Evolutionary conservation across 1,140 invertebrate species (phyloP).

Genomic region (Alviniconcha marisindica): DNA sequence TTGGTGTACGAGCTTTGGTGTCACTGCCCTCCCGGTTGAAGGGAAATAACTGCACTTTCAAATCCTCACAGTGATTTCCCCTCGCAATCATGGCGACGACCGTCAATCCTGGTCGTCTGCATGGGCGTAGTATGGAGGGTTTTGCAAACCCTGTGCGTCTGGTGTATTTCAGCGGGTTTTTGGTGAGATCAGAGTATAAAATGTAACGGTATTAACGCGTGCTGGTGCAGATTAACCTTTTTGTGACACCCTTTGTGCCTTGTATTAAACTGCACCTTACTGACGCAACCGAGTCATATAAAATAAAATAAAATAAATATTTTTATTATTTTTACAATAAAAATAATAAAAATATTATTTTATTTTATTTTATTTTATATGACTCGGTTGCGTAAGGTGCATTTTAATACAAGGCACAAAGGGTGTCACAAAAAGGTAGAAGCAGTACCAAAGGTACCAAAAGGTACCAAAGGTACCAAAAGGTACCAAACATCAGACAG

Average conservation of each 20-base stretch:
- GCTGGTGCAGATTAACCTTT: no score
- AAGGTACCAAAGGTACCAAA: no score
- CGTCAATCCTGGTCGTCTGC: neutral
- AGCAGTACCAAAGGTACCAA: no score
- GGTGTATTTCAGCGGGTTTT: constrained; percentile 11
- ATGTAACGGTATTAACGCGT: neutral
- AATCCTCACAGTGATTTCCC: neutral
- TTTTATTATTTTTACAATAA: neutral
- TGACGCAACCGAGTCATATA: no score
- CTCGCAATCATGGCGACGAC: neutral
- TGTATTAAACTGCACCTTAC: neutral
- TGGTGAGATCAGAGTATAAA: neutral
- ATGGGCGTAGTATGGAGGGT: neutral
- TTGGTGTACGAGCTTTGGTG: neutral
- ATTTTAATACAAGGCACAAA: neutral
- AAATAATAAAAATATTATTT: neutral
- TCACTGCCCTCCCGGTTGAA: neutral
- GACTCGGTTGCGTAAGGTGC: no score
- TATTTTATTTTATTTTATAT: neutral
- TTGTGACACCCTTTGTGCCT: neutral
- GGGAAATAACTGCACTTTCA: neutral
- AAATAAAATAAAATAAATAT: neutral
- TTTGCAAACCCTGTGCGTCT: neutral
- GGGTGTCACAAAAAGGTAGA: no score
- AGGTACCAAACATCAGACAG: no score